These are phyloP conservation scores for Tetraneura akinire DNA, from an alignment of 1,140 invertebrate genomes.

Conservation along the genomic window DNA sequence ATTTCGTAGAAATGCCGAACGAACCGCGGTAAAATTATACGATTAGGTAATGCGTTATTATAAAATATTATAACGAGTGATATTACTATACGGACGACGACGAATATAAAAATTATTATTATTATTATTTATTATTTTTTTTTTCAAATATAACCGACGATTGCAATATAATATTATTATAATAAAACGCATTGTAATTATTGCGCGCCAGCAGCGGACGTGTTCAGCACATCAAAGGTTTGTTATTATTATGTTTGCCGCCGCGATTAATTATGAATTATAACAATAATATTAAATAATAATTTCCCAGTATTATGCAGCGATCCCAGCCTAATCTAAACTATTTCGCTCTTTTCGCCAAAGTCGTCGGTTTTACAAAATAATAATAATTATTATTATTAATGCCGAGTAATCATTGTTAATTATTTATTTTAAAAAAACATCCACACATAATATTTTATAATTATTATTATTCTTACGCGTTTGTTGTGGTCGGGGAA, in stretches of 20 bases:
- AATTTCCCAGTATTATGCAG: conserved; percentile 8
- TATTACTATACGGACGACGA: conserved; percentile 17
- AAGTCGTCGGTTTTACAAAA: background rate
- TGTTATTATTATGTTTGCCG: background rate
- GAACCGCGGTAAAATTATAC: conserved; percentile 37
- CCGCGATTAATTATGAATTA: conserved; percentile 30
- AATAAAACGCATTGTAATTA: too few species aligned
- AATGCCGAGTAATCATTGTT: conserved; percentile 27
- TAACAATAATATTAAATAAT: conserved; percentile 26
- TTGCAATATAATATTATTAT: background rate
- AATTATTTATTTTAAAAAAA: conserved; percentile 10
- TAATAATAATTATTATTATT: too few species aligned
- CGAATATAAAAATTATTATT: conserved; percentile 20
- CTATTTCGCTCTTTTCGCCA: background rate
- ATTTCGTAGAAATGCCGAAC: conserved; percentile 15
- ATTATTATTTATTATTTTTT: too few species aligned
- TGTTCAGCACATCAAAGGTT: conserved; percentile 13
- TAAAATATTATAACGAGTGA: conserved; percentile 31
- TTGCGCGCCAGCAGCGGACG: conserved; percentile 25
- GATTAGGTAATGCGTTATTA: background rate
- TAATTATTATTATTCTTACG: too few species aligned
- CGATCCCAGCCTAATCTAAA: conserved; percentile 3
- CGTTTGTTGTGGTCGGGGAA: too few species aligned
- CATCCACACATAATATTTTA: too few species aligned
- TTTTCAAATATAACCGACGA: too few species aligned